Base-by-base conservation (phyloP, 2,797 vertebrate genomes). In the Percopsis omiscomaycus region DNA sequence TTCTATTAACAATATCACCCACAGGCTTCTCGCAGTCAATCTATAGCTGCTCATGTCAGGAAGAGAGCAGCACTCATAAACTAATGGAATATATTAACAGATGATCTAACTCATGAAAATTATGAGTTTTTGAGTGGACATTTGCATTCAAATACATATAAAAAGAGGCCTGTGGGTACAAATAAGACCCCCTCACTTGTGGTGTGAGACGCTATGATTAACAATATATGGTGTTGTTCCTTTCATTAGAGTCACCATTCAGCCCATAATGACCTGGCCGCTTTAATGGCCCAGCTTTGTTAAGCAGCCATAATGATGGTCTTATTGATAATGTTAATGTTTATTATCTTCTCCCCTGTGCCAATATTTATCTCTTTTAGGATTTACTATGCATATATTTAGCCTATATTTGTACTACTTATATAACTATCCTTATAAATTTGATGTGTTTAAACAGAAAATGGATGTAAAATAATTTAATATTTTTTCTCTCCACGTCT, bases 251-350 rank as follows among this genome's bases (percentile, higher is more conserved):
- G 67, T 75, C 71, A 75, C 63, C 64, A 69, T 62, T 73, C 55
- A 68, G 47, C 69, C 70, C 61, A 57, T 76, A 82, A 84, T 84
- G 74, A 75, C 74, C 71, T 66, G 57, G 16, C 28, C 28, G 66
- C 64, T 81, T 77, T 80, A 77, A 83, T 74, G 71, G 68, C 59
- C 12, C 55, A 68, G 69, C 70, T 76, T 81, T 75, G 75, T 82
- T 77, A 80, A 73, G 66, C 71, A 86, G 66, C 64, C 49, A 73
- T 81, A 84, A 84, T 79, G 73, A 81, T 80, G 66, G 64, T 66
- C 64, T 82, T 73, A 83, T 83, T 81, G 80, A 78, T 81, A 87
- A 87, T 81, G 61, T 54, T 82, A 49, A 53, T 10, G 16, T 56
- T 81, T 77, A 72, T 77, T 79, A 69, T 52, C 56, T 59, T 50